These are phyloP conservation scores for Seriola quinqueradiata DNA, from an alignment of 2,113 vertebrate genomes.

Conservation along the genomic window DNA sequence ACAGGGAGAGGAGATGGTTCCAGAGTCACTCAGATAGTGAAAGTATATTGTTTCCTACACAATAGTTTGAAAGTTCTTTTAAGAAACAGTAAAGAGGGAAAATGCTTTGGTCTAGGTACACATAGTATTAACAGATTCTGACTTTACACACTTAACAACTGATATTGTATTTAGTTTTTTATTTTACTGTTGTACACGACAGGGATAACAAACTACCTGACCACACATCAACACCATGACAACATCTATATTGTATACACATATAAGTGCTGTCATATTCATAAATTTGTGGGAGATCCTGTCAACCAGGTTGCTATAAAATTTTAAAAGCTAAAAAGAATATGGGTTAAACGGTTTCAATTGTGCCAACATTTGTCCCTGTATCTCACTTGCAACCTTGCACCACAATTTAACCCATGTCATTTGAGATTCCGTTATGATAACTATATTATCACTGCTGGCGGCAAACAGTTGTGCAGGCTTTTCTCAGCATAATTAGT, in stretches of 20 bases:
- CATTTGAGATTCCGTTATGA: not conserved
- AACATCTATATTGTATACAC: not conserved
- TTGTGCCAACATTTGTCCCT: not conserved
- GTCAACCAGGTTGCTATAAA: no score
- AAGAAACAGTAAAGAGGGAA: constrained; percentile 3
- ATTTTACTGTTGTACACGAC: constrained; percentile 9
- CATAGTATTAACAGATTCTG: constrained; percentile 2
- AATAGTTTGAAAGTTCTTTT: constrained; percentile 49
- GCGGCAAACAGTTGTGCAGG: no score
- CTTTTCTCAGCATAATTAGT: not conserved
- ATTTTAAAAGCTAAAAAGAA: not conserved
- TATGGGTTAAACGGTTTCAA: not conserved
- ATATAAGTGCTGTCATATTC: no score
- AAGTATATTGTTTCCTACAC: constrained; percentile 55
- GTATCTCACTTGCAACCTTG: not conserved
- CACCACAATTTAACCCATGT: not conserved
- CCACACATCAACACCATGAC: not conserved
- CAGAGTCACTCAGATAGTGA: constrained; percentile 32
- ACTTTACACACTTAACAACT: constrained; percentile 19
- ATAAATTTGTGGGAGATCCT: no score
- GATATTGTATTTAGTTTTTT: not conserved
- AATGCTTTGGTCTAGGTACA: not conserved
- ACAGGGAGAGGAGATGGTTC: constrained; percentile 38
- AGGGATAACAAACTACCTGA: not conserved
- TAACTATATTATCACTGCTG: no score